Evolutionary conservation across 2,888 invertebrate genomes (phyloP), one percentile per base, ranked within the genome.

Genomic region (Protodeltote pygarga): DNA sequence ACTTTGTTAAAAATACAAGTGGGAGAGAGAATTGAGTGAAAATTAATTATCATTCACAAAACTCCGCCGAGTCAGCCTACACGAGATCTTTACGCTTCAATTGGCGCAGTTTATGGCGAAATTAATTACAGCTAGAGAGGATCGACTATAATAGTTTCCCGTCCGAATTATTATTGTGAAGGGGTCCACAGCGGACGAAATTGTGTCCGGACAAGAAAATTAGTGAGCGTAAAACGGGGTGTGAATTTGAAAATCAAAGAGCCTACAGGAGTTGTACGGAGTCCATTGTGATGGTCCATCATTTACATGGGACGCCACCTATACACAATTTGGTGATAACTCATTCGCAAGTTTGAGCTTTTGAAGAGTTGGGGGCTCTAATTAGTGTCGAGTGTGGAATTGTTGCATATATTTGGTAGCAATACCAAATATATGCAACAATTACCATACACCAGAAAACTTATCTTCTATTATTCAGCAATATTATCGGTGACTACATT

Each of bases 201-300:
- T 89, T 90, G 89, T 91, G 90, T 89, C 90, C 90, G 90, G 89
- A 89, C 89, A 91, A 92, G 91, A 91, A 92, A 92, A 92, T 92
- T 92, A 91, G 86, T 89, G 85, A 89, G 91, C 91, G 90, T 90
- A 87, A 91, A 90, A 85, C 89, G 79, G 92, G 90, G 90, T 90
- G 91, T 85, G 89, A 89, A 89, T 89, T 88, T 85, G 85, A 80
- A 82, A 90, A 89, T 87, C 89, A 90, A 89, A 89, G 89, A 88
- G 88, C 79, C 75, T 75, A 73, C 73, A 72, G 79, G 83, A 88
- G 81, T 89, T 85, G 82, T 85, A 80, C 79, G 59, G 71, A 75
- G 80, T 79, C 81, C 72, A 89, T 89, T 90, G 89, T 89, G 81
- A 78, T 71, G 75, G 75, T 71, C 83, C 85, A 83, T 84, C 85